Conservation (phyloP, 1,140 invertebrate genomes). For the Diplogasteroides magnus region DNA sequence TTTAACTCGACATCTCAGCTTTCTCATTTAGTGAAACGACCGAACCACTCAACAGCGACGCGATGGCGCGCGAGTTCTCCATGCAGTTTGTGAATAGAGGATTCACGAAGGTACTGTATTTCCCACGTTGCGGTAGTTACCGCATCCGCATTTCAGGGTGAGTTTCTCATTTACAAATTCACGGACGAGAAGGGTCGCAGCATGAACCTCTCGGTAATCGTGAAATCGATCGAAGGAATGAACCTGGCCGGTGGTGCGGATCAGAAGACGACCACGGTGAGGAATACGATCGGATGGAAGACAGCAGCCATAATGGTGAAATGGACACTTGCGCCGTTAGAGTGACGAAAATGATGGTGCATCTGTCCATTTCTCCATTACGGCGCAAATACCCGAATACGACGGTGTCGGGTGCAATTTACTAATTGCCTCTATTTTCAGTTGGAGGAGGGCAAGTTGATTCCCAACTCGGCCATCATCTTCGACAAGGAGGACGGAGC, state of each 20-base stretch:
- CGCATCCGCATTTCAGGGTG: conserved; percentile 74
- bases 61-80: conserved; percentile 87
- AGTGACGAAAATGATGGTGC: too few relatives aligned
- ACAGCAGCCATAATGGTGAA: conserved; percentile 8
- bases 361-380: too few relatives aligned
- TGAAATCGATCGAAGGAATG: conserved; percentile 82
- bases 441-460: conserved; percentile 50
- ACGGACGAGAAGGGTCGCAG: conserved; percentile 66
- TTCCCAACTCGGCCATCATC: conserved; percentile 76
- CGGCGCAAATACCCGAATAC: too few relatives aligned
- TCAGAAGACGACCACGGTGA: not conserved
- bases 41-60: conserved; percentile 88
- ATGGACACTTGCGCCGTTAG: too few relatives aligned
- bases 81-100: conserved; percentile 81
- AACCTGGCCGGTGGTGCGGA: conserved; percentile 17
- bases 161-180: conserved; percentile 80
- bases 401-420: not conserved
- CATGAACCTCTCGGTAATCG: conserved; percentile 73
- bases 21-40: conserved; percentile 71
- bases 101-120: conserved; percentile 69
- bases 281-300: not conserved
- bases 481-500: conserved; percentile 85
- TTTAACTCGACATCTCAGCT: too few relatives aligned
- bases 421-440: too few relatives aligned
- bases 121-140: conserved; percentile 80